Evolutionary conservation across 2,888 invertebrate species (phyloP), one percentile per base, ranked within the genome.

Genomic region (Idaea aversata): DNA sequence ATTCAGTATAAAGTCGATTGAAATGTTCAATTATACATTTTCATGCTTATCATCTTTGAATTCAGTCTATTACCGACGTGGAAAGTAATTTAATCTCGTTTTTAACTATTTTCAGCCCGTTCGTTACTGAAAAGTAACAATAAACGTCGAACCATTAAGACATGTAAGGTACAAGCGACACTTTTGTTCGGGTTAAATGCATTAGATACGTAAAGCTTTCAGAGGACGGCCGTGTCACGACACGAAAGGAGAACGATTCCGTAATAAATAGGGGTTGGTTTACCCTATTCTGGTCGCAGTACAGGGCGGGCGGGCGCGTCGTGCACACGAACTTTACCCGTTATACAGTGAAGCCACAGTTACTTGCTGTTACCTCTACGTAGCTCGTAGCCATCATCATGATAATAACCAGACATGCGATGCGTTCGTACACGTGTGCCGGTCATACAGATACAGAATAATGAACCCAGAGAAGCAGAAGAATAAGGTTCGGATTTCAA

Each of bases 251-350:
- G 25, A n/a, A 73, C 64, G 65, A 65, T 69, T 68, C 76, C 76
- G 77, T 82, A 70, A 88, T 88, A 90, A 91, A 90, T 91, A 87
- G 76, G 79, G 79, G 85, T 74, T 73, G 77, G 73, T 72, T 78
- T 78, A 79, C 77, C 74, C 71, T 74, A 57, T 67, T 70, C 75
- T 65, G 67, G 72, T 68, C 67, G 72, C 86, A 90, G 91, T 91
- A 74, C 69, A 72, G 86, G 84, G 86, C 84, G 88, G 88, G 90
- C 86, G 85, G 84, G 80, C 89, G 83, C 70, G 72, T 70, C 73
- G 74, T 71, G 69, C 75, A 79, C 85, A 76, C 82, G 85, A 70
- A 75, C 67, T 74, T 72, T 69, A 63, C 70, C 63, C 71, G 67
- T 60, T 59, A 69, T 62, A 75, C 69, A 62, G 7, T 61, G 38